Base-by-base conservation (phyloP, 2,113 vertebrate genomes). In the Conger conger region DNA sequence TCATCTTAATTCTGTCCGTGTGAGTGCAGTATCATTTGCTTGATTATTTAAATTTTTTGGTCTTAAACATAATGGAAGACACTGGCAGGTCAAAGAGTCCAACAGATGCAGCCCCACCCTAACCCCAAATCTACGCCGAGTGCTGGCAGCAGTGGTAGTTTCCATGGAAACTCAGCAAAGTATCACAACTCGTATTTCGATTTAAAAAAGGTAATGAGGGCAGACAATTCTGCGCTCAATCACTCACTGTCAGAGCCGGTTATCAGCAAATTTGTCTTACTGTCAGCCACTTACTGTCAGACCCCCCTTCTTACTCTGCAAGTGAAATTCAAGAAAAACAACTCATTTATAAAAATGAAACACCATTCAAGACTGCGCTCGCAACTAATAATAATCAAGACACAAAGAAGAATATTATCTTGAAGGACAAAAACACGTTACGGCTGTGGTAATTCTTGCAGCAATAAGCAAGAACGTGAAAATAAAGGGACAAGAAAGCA, bases 221-320 rank as follows among this genome's bases (percentile, higher is more conserved):
- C 86, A 92, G 92, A 95, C 93, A 90, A 89, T 88, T 91, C 94
- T 88, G 87, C 87, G 90, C 86, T 90, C 91, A 93, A 95, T 96
- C 94, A 93, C 86, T 95, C 95, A 94, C 91, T 95, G 96, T 94
- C 95, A 94, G 88, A 38, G 50, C 13, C 91, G 40, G 89, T 91
- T 94, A 94, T 92, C 93, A 95, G 93, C 92, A 95, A 94, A 95
- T 91, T 91, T 86, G 93, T 94, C 94, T 94, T 88, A 89, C 91
- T 93, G 89, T 93, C 94, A 92, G 89, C 83, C 90, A 94, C 93
- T 89, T 90, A 92, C 85, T 84, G 89, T 89, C 77, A 36, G 82
- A 87, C 92, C 90, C 88, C 68, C 8, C 84, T 86, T 82, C 89
- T 92, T 87, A 91, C 86, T 83, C 84, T 87, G 88, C 86, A 82